Percentiles rank a stretch among this genome's conserved stretches.
Conservation (phyloP, 2,888 invertebrate genomes). For the Drosophila imparisetae region DNA sequence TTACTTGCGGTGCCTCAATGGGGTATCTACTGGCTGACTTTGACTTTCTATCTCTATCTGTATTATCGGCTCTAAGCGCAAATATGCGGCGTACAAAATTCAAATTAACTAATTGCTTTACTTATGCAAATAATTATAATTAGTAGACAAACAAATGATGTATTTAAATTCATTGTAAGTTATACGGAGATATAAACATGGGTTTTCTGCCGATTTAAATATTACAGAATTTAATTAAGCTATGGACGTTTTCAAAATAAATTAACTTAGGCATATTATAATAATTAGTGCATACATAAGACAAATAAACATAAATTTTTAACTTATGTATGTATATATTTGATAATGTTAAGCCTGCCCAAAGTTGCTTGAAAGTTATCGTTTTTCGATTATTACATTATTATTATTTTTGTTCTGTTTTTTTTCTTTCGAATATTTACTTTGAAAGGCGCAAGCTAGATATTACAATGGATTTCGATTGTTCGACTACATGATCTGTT, state of each 20-base stretch:
- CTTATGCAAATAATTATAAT: background rate
- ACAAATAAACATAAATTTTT: background rate
- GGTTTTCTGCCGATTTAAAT: background rate
- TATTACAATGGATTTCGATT: slow-evolving; percentile 7
- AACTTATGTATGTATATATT: background rate
- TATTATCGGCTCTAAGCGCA: background rate
- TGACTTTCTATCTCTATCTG: background rate
- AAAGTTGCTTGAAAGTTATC: background rate
- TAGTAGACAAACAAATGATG: background rate
- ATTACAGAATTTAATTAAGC: slow-evolving; percentile 14
- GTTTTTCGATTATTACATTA: background rate
- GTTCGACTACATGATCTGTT: background rate
- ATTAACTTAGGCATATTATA: slow-evolving; percentile 48
- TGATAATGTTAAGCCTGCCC: background rate
- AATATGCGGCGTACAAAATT: background rate
- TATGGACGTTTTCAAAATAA: slow-evolving; percentile 71
- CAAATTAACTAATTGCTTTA: slow-evolving; percentile 3
- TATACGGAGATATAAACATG: background rate
- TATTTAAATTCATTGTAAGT: background rate
- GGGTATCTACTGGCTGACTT: slow-evolving; percentile 8
- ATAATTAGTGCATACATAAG: slow-evolving; percentile 18
- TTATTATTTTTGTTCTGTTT: background rate
- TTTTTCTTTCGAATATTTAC: background rate
- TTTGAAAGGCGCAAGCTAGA: background rate
- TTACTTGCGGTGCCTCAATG: slow-evolving; percentile 10